Conservation (phyloP, 2,888 invertebrate species). For the Epistrophe grossulariae region DNA sequence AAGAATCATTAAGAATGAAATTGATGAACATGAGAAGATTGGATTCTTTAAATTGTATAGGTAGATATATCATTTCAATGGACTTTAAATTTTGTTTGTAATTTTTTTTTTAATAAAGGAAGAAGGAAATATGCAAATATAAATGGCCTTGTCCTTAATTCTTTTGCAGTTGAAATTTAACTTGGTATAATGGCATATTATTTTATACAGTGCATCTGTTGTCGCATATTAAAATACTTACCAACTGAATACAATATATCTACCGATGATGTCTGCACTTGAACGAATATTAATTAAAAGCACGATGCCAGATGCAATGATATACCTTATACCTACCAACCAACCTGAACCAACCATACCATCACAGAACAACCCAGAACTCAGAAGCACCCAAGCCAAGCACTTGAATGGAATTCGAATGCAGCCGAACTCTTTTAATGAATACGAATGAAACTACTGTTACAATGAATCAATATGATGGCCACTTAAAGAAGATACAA, state of each 20-base stretch:
- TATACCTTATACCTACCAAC: too few relatives aligned
- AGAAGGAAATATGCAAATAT: slow-evolving; percentile 15
- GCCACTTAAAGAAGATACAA: slow-evolving; percentile 18
- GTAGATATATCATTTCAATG: neutral
- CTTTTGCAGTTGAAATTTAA: slow-evolving; percentile 3
- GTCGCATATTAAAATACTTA: slow-evolving; percentile 26
- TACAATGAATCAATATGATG: slow-evolving; percentile 37
- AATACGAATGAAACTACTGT: slow-evolving; percentile 12
- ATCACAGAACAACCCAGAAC: neutral
- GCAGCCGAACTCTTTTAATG: slow-evolving; percentile 2
- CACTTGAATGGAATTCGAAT: slow-evolving; percentile 19
- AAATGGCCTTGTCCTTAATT: slow-evolving; percentile 34
- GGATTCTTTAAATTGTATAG: neutral
- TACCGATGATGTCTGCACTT: slow-evolving; percentile 25
- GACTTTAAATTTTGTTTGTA: neutral
- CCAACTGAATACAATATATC: slow-evolving; percentile 7
- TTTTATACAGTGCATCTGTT: slow-evolving; percentile 14
- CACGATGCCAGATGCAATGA: slow-evolving; percentile 21
- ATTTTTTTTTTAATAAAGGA: neutral
- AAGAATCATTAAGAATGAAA: neutral
- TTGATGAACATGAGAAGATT: slow-evolving; percentile 26
- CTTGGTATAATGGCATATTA: slow-evolving; percentile 6
- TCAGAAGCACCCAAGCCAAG: neutral
- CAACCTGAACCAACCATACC: too few relatives aligned
- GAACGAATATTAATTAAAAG: slow-evolving; percentile 38